Evolutionary conservation across 37 sponge, comb jelly and placozoan genomes (phyloP), one percentile per base, ranked within the genome.

Genomic region (Geodia barretti): DNA sequence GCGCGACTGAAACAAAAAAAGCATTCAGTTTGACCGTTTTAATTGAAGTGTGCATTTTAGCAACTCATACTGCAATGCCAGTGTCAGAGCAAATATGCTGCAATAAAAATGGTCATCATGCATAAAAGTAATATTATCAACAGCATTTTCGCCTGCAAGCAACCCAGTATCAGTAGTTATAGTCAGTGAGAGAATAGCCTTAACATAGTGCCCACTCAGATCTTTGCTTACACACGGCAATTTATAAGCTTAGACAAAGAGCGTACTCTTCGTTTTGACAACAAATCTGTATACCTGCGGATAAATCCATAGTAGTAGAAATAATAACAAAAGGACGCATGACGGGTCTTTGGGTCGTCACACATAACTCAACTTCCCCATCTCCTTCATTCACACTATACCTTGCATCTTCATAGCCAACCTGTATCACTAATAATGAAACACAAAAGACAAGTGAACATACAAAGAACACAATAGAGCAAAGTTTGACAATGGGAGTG

Each of bases 151-250:
- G 91, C 92, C 63, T 96, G 99, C 19, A 96, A 95, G 71, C 91
- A 92, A 1, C 95, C 96, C 62, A 90, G 99, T 58, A 96, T 98
- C 38, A 96, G 96, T 78, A 96, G 96, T 70, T 89, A 90, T 28
- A 98, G 96, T 20, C 81, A 81, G 41, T 83, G 68, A 29, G 92
- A 93, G 79, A 98, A 96, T 0, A 80, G 92, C 54, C 93, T 98
- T 62, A 98, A 98, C 86, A 96, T 96, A 96, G 93, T 98, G 99
- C 95, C 99, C 41, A 96, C 95, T 39, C 96, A 96, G 0, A 98
- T 98, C 96, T 68, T 98, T 68, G 71, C 96, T 71, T 83, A 96
- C 14, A 96, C 95, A 83, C 89, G 92, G 64, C 85, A 96, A 39
- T 89, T 95, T 26, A 96, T 24, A 80, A 96, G n/a, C 74, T 98